Evolutionary conservation across 2,888 invertebrate species (phyloP), one percentile per base, ranked within the genome.

Genomic region (Cheilosia variabilis): DNA sequence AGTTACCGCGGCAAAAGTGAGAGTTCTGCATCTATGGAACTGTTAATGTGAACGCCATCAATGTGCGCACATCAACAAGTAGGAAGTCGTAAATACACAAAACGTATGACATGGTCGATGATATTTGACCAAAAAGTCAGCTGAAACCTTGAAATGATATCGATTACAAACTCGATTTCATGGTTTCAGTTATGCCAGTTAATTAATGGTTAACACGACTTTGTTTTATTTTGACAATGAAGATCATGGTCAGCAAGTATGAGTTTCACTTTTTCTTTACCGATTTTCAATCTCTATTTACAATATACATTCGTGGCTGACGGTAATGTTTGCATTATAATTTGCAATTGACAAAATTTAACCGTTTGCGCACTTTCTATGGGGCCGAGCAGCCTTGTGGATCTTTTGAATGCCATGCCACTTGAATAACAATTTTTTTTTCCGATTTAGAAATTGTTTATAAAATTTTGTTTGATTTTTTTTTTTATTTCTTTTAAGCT

Each of bases 401-500:
- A 34, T 68, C 50, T 17, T 62, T 57, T 47, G 2, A 41, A 55
- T 17, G n/a, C 13, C 43, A 68, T 68, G 79, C 15, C 31, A 60
- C n/a, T 43, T 79, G 84, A 69, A 68, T 77, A 72, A 15, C 43
- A 34, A 76, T 53, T 6, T 43, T 50, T 7, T 1, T 52, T 1
- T 52, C 69, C 31, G 45, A 45, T 66, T 58, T 71, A 69, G 47
- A 68, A 58, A 65, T 58, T 34, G 62, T 31, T 52, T 47, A 69
- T 63, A 15, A 17, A 55, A 76, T 27, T 27, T 53, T 55, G 68
- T 72, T 43, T 55, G 71, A 75, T 77, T 76, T 43, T 72, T 82
- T 90, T 24, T 5, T 27, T 27, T 1, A n/a, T n/a, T n/a, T 19
- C 87, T 87, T 93, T 93, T 73, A 93, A 95, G 95, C 93, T 63